Base-by-base conservation (phyloP, 2,797 vertebrate genomes). In the Heteromormyrus szaboi region DNA sequence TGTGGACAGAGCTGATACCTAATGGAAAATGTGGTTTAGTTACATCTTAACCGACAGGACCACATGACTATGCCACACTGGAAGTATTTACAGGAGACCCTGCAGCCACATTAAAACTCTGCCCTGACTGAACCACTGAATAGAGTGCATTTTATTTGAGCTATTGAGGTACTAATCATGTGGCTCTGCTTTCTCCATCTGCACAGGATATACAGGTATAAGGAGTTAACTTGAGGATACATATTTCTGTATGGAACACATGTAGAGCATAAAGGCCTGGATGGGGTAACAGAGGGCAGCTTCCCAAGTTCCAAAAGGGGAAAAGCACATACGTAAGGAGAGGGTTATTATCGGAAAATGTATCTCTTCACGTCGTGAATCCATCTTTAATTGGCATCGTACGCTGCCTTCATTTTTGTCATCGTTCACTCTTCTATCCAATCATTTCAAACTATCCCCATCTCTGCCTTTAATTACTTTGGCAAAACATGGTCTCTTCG, bases 391-490 rank as follows among this genome's bases (percentile, higher is more conserved):
- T 37, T 37, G 59, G 46, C 22, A n/a, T 81, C 6, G 68, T 56
- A 48, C 62, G 46, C 87, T 85, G 89, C 90, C 88, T 44, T 11
- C 41, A 85, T 25, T 4, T 29, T 54, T 29, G 53, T 87, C 88
- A 87, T 88, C 88, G 83, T 90, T 87, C 88, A 88, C 89, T 90
- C 91, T 84, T 89, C 90, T 89, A 89, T 89, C 25, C 72, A 85
- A 68, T 84, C 79, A 86, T 65, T 83, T 88, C 62, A 89, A 89
- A 88, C 4, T 62, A 65, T 41, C 33, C 17, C 46, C 72, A 54
- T 87, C 12, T 76, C 87, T 89, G 88, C 51, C 44, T 79, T 59
- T 50, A 87, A 86, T 89, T 88, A 81, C 85, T 50, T 56, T 46
- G 46, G 89, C 84, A 81, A 65, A 14, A 88, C 50, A 81, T 51